Evolutionary conservation across 2,113 vertebrate genomes (phyloP).

Genomic region (Regulus satrapa): DNA sequence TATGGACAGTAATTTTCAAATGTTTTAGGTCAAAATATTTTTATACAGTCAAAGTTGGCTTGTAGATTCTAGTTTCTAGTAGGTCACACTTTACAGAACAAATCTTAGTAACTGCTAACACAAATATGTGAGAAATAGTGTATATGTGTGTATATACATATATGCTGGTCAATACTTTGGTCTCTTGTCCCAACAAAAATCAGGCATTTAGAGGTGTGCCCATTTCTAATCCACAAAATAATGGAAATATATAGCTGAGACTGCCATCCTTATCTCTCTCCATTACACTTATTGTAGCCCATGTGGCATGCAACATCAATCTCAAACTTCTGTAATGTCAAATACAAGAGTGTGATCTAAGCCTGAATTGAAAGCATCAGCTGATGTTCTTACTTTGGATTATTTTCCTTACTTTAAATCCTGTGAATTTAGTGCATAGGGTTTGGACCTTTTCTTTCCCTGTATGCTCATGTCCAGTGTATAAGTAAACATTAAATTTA

Average conservation of each 20-base stretch:
- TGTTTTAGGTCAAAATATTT: neutral
- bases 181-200: neutral
- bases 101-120: neutral
- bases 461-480: neutral
- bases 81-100: neutral
- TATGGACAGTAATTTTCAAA: neutral
- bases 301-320: neutral
- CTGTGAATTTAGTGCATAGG: neutral
- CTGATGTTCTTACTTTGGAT: slow-evolving; percentile 25
- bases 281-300: neutral
- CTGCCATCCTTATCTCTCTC: neutral
- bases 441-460: neutral
- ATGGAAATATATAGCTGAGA: neutral
- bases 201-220: neutral
- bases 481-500: neutral
- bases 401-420: slow-evolving; percentile 20
- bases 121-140: neutral
- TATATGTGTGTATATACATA: rapidly evolving
- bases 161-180: neutral
- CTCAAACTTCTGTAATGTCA: slow-evolving; percentile 4
- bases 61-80: neutral
- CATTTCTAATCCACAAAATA: slow-evolving; percentile 32
- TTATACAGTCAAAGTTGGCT: neutral
- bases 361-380: slow-evolving; percentile 7
- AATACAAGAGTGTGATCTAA: slow-evolving; percentile 7